A percentile compares a stretch with the other conserved stretches of the same genome.
Evolutionary conservation across 2,888 invertebrate species (phyloP).

Genomic region (Parochlus steinenii): DNA sequence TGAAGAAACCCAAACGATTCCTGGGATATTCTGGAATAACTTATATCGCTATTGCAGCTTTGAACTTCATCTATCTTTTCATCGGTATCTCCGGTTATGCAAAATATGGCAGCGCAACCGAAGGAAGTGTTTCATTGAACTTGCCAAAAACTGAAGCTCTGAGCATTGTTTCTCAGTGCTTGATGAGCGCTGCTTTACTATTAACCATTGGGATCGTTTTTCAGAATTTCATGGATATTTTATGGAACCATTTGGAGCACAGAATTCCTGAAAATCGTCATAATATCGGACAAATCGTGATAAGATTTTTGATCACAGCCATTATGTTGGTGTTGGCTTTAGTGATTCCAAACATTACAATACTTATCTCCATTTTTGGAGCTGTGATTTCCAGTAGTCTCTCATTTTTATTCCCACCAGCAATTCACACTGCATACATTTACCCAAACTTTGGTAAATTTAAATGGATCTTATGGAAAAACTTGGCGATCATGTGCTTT

Average conservation of each 20-base stretch:
- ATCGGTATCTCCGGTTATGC: conserved; percentile 87
- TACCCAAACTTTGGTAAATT: no score
- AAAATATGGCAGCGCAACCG: conserved; percentile 56
- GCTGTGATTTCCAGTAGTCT: no score
- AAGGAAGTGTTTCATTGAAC: conserved; percentile 70
- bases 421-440: no score
- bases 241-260: conserved; percentile 55
- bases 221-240: conserved; percentile 84
- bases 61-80: conserved; percentile 58
- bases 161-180: conserved; percentile 63
- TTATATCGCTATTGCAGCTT: conserved; percentile 71
- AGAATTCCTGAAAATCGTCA: conserved; percentile 31
- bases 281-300: conserved; percentile 23
- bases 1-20: conserved; percentile 67
- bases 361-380: no score
- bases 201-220: conserved; percentile 88
- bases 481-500: no score
- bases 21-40: conserved; percentile 71
- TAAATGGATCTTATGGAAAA: no score
- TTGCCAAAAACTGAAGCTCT: conserved; percentile 48
- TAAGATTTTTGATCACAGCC: conserved; percentile 26
- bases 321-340: no score
- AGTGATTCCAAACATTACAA: no score
- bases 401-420: no score
- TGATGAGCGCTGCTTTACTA: conserved; percentile 78